phyloP scores from a whole-genome alignment of 2,888 invertebrate species.

The Hirtodrosophila trivittata region DNA sequence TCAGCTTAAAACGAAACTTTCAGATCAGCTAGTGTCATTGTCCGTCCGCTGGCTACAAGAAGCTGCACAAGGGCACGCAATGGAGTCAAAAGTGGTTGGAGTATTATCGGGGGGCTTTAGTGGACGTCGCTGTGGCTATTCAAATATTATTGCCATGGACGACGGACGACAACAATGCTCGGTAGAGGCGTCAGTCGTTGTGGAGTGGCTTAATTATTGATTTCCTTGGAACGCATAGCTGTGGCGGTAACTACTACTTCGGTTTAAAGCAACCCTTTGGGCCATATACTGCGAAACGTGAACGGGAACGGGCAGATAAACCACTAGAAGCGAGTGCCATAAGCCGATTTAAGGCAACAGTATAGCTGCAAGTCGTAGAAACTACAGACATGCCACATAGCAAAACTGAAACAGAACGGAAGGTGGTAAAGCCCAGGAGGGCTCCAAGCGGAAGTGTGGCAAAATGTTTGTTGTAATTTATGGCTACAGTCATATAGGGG shows the following conservation, averaged over 20 bases:
- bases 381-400: conserved; percentile 63
- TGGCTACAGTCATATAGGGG: conserved; percentile 36
- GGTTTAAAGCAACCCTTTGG: conserved; percentile 43
- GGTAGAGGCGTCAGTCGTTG: neutral
- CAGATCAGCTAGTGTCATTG: conserved; percentile 8
- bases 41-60: conserved; percentile 31
- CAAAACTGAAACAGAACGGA: conserved; percentile 10
- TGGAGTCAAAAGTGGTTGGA: neutral
- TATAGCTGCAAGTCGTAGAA: conserved; percentile 61
- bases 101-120: conserved; percentile 8
- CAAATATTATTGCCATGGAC: conserved; percentile 74
- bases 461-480: conserved; percentile 75
- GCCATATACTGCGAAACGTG: neutral
- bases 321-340: conserved; percentile 44
- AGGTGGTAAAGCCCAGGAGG: conserved; percentile 26
- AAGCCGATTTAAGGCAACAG: conserved; percentile 73
- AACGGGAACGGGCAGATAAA: conserved; percentile 36
- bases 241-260: conserved; percentile 27
- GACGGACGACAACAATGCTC: conserved; percentile 55
- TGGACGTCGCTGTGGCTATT: no score
- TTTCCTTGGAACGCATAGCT: conserved; percentile 44
- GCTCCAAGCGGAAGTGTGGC: conserved; percentile 69
- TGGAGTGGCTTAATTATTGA: conserved; percentile 30
- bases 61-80: conserved; percentile 53
- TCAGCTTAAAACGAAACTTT: neutral